Conservation (phyloP, 2,888 invertebrate genomes). For the Stegana nigrithorax region DNA sequence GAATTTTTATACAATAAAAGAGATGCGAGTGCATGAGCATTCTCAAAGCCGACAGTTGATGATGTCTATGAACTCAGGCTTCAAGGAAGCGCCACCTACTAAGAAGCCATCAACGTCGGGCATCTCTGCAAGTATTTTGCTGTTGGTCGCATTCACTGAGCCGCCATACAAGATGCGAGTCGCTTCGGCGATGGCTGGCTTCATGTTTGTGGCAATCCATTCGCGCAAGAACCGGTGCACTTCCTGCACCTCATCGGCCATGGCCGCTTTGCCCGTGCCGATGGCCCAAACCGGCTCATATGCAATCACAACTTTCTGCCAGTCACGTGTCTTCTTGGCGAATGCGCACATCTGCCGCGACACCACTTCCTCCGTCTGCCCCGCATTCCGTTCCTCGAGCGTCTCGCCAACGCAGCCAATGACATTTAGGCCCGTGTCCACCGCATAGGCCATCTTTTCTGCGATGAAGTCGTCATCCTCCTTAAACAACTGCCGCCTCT, state of each 20-base stretch:
- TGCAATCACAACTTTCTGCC: conserved; percentile 90
- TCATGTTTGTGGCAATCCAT: conserved; percentile 88
- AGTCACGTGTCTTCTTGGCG: conserved; percentile 77
- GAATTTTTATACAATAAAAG: background rate
- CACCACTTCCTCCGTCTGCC: conserved; percentile 95
- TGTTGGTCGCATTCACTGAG: conserved; percentile 93
- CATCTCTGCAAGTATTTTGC: conserved; percentile 87
- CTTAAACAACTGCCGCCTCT: conserved; percentile 87
- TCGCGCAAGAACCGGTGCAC: conserved; percentile 89
- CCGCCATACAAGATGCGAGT: conserved; percentile 98
- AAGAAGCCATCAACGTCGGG: conserved; percentile 98
- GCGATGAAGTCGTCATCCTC: conserved; percentile 87
- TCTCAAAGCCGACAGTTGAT: conserved; percentile 73
- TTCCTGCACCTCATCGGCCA: conserved; percentile 94
- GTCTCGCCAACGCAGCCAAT: conserved; percentile 98
- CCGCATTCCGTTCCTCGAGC: conserved; percentile 91
- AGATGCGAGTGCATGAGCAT: background rate
- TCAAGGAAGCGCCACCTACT: conserved; percentile 98
- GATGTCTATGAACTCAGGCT: conserved; percentile 96
- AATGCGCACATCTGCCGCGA: conserved; percentile 90
- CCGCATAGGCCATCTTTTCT: conserved; percentile 81
- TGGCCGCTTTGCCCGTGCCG: conserved; percentile 98
- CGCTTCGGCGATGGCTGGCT: conserved; percentile 78
- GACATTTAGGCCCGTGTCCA: conserved; percentile 80
- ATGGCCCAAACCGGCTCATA: conserved; percentile 99